A percentile compares a stretch with the other conserved stretches of the same genome.
Evolutionary conservation across 2,113 vertebrate genomes (phyloP).

Genomic region (Gasterosteus nipponicus): DNA sequence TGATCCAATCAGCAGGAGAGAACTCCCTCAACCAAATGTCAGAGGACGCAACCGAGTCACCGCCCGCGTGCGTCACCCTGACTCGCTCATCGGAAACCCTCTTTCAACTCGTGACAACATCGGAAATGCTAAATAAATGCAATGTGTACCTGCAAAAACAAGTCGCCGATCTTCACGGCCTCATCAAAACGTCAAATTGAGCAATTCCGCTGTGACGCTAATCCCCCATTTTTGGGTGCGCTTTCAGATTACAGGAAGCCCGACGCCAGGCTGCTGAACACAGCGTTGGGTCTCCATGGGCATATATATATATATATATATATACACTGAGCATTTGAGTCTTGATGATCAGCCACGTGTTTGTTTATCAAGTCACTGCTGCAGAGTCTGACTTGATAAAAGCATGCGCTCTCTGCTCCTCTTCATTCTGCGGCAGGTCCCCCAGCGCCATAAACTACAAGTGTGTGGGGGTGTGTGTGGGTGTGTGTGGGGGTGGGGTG

Average conservation of each 20-base stretch:
- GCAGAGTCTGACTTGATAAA: no score
- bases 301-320: no score
- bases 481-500: no score
- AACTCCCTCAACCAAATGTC: slow-evolving; percentile 52
- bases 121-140: slow-evolving; percentile 36
- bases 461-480: no score
- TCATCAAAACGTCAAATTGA: slow-evolving; percentile 36
- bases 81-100: slow-evolving; percentile 8
- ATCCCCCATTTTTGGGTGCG: slow-evolving; percentile 34
- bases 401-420: slow-evolving; percentile 42
- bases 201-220: slow-evolving; percentile 15
- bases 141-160: slow-evolving; percentile 13
- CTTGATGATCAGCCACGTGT: slow-evolving; percentile 51
- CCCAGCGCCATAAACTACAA: slow-evolving; percentile 68
- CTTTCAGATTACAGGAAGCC: slow-evolving; percentile 50
- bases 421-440: slow-evolving; percentile 55
- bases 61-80: slow-evolving; percentile 14
- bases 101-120: slow-evolving; percentile 18
- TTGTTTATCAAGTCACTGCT: slow-evolving; percentile 70
- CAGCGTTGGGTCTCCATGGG: slow-evolving; percentile 6
- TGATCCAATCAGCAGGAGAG: slow-evolving; percentile 54
- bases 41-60: slow-evolving; percentile 46
- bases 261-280: not conserved
- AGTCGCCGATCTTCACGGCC: slow-evolving; percentile 22
- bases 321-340: not conserved